Conservation (phyloP, 2,797 vertebrate genomes). For the Diglossa cyanea region DNA sequence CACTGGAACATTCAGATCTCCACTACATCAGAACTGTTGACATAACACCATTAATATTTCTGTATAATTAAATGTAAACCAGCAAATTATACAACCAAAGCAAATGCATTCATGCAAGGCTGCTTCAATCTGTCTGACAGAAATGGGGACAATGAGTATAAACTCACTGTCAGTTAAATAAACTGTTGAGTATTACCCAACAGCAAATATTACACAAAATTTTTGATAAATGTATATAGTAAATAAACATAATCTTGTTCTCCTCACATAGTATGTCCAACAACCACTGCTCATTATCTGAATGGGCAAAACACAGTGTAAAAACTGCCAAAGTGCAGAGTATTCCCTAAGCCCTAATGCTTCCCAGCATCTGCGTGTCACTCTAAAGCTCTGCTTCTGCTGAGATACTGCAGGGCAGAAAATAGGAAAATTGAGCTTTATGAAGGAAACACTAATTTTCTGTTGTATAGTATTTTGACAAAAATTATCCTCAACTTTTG, state of each 20-base stretch:
- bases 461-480: background rate
- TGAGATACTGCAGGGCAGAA: background rate
- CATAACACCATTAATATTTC: conserved; percentile 46
- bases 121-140: background rate
- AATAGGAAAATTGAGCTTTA: background rate
- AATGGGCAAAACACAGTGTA: background rate
- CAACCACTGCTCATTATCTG: background rate
- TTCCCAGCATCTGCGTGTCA: background rate
- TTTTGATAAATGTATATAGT: background rate
- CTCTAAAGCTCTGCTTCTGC: background rate
- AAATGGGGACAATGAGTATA: background rate
- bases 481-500: background rate
- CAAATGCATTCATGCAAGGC: background rate
- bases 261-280: background rate
- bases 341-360: background rate
- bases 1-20: conserved; percentile 21
- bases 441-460: background rate
- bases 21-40: conserved; percentile 10
- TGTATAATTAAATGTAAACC: conserved; percentile 34
- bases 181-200: background rate
- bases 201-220: background rate
- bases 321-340: background rate
- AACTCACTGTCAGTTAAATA: background rate
- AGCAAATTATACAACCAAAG: conserved; percentile 24
- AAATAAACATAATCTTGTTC: background rate